phyloP scores from a whole-genome alignment of 2,888 invertebrate species.

The Catocala fraxini region DNA sequence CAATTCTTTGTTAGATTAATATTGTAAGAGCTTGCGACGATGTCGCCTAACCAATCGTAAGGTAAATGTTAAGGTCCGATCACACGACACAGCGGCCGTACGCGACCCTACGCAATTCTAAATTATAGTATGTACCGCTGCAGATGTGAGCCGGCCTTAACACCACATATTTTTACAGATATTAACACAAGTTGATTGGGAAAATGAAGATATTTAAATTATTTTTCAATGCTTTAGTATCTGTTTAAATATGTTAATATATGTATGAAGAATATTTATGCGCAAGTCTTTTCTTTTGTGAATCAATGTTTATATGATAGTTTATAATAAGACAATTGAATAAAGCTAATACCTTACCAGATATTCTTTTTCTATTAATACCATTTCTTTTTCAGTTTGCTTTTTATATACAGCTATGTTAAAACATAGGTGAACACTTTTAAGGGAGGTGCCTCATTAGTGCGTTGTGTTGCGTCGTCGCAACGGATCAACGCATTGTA shows the following conservation, averaged over 20 bases:
- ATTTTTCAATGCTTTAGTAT: slow-evolving; percentile 46
- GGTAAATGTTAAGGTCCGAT: slow-evolving; percentile 33
- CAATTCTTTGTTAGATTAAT: slow-evolving; percentile 45
- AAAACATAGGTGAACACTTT: too few relatives aligned
- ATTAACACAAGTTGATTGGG: slow-evolving; percentile 42
- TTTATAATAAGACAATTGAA: slow-evolving; percentile 51
- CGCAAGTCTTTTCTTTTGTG: slow-evolving; percentile 51
- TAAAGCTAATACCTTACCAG: slow-evolving; percentile 56
- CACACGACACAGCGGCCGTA: slow-evolving; percentile 7
- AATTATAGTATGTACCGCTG: background rate
- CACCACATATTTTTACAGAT: slow-evolving; percentile 53
- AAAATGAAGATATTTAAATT: slow-evolving; percentile 34
- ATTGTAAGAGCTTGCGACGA: slow-evolving; percentile 60
- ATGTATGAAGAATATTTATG: slow-evolving; percentile 50
- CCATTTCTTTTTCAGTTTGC: background rate
- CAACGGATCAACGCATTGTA: too few relatives aligned
- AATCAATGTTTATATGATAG: slow-evolving; percentile 58
- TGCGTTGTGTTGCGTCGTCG: too few relatives aligned
- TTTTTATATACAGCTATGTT: too few relatives aligned
- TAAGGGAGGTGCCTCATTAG: too few relatives aligned
- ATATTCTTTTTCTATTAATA: slow-evolving; percentile 29
- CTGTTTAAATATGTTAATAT: slow-evolving; percentile 49
- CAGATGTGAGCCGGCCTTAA: slow-evolving; percentile 32
- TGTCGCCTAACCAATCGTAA: slow-evolving; percentile 54
- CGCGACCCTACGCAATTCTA: background rate